These are phyloP conservation scores for Trileptium ribeirensis DNA, from an alignment of 2,888 invertebrate species.

Conservation along the genomic window DNA sequence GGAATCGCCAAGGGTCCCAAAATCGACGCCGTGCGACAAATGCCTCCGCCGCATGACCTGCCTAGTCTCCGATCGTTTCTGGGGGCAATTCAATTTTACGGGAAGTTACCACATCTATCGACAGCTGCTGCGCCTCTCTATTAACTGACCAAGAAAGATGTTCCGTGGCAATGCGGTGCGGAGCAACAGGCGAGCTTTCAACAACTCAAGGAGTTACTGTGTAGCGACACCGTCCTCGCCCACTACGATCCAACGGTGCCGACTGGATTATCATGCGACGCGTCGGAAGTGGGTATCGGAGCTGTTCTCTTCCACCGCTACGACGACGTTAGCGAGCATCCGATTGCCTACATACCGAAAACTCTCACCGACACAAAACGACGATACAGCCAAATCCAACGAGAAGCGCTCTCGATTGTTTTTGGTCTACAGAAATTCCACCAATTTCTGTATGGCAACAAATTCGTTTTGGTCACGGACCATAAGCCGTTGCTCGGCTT, in stretches of 20 bases:
- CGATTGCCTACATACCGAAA: slow-evolving; percentile 38
- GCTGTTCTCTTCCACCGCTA: slow-evolving; percentile 40
- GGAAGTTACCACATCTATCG: slow-evolving; percentile 39
- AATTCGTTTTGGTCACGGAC: slow-evolving; percentile 52
- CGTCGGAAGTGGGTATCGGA: slow-evolving; percentile 41
- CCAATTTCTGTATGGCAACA: slow-evolving; percentile 49
- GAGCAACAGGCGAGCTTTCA: slow-evolving; percentile 18
- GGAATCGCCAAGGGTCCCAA: slow-evolving; percentile 37
- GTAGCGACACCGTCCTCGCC: too few relatives aligned
- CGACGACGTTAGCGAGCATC: slow-evolving; percentile 42
- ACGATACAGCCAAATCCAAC: slow-evolving; percentile 40
- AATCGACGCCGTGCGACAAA: slow-evolving; percentile 39
- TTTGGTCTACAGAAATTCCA: slow-evolving; percentile 51
- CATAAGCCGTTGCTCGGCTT: slow-evolving; percentile 49
- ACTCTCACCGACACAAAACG: slow-evolving; percentile 50
- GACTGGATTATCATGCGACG: slow-evolving; percentile 47
- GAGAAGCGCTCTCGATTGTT: slow-evolving; percentile 48
- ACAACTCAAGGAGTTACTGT: slow-evolving; percentile 36
- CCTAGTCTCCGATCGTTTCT: slow-evolving; percentile 41
- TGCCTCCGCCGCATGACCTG: slow-evolving; percentile 40
- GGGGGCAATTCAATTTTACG: slow-evolving; percentile 44
- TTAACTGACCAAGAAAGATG: slow-evolving; percentile 31
- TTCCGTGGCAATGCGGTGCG: slow-evolving; percentile 25
- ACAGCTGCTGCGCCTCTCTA: slow-evolving; percentile 38
- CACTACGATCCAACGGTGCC: slow-evolving; percentile 36